Base-by-base conservation (phyloP, 2,113 vertebrate species). In the Scolopax mira region DNA sequence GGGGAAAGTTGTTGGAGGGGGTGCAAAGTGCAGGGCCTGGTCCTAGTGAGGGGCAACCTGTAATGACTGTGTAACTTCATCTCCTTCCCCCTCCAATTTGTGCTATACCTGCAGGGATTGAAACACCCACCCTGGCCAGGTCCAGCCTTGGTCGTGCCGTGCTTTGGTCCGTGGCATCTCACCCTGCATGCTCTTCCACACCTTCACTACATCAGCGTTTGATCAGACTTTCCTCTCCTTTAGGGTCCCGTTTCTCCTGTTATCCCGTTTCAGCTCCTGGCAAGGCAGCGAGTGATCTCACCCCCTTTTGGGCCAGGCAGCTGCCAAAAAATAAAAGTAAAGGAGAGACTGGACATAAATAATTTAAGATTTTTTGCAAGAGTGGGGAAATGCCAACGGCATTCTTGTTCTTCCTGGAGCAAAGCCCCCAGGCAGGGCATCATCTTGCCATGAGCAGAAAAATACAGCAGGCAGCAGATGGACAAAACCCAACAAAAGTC, bases 251-350 rank as follows among this genome's bases (percentile, higher is more conserved):
- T 42, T 73, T 65, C 75, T 85, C 22, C 46, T 7, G 1, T 67
- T 85, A 71, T 57, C 39, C 74, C 54, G 17, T 77, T 92, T 88
- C 35, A 69, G 83, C 58, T 93, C 48, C 86, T 83, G 82, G 89
- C 83, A 65, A 82, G 72, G 71, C 49, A 88, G 31, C 2, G 1
- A 79, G 82, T 91, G 93, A 96, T 90, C 79, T 93, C 91, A 93
- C 90, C 82, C 58, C 57, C 65, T 89, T 48, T 44, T 58, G 1
- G 8, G 82, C 48, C 70, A 78, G 85, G 74, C 93, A 94, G 82
- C 79, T 92, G 93, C 93, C 88, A 93, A 69, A 90, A 51, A 69
- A 21, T 70, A 77, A 57, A 83, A 78, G 33, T 44, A 71, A 58
- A 85, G 52, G 58, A 87, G 67, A 66, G 46, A 51, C 19, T 35